A percentile compares a stretch with the other conserved stretches of the same genome.
phyloP scores from a whole-genome alignment of 2,888 invertebrate genomes.

The Rhagonycha lutea region DNA sequence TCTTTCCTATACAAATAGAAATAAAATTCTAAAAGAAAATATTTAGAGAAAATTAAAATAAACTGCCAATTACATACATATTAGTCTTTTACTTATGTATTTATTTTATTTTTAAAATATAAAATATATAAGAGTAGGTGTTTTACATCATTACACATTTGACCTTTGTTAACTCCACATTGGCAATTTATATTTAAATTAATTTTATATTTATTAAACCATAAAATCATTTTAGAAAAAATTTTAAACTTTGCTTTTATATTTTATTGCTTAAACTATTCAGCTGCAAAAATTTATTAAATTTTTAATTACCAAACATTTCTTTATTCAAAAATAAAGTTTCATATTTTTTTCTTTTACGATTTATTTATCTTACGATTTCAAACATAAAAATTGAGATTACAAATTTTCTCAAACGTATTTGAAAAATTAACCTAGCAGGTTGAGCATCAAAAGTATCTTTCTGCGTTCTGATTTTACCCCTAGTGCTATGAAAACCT shows the following conservation, averaged over 20 bases:
- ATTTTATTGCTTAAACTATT: conserved; percentile 4
- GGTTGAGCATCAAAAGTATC: not conserved
- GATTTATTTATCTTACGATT: not conserved
- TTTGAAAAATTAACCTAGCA: not conserved
- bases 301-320: not conserved
- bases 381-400: not conserved
- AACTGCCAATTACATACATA: not conserved
- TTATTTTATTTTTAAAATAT: not conserved
- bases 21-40: conserved; percentile 9
- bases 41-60: conserved; percentile 8
- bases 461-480: not conserved
- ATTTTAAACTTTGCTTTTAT: conserved; percentile 11
- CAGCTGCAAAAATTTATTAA: not conserved
- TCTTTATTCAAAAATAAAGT: not conserved
- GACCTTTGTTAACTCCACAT: conserved; percentile 24
- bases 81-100: not conserved
- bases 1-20: not conserved
- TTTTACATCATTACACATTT: conserved; percentile 17
- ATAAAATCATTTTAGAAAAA: conserved; percentile 16
- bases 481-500: not conserved
- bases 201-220: conserved; percentile 20
- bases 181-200: conserved; percentile 29
- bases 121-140: conserved; percentile 8
- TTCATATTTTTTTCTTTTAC: no score
- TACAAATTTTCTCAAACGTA: not conserved